These are phyloP conservation scores for Sula dactylatra DNA, from an alignment of 2,113 vertebrate species.

Conservation along the genomic window DNA sequence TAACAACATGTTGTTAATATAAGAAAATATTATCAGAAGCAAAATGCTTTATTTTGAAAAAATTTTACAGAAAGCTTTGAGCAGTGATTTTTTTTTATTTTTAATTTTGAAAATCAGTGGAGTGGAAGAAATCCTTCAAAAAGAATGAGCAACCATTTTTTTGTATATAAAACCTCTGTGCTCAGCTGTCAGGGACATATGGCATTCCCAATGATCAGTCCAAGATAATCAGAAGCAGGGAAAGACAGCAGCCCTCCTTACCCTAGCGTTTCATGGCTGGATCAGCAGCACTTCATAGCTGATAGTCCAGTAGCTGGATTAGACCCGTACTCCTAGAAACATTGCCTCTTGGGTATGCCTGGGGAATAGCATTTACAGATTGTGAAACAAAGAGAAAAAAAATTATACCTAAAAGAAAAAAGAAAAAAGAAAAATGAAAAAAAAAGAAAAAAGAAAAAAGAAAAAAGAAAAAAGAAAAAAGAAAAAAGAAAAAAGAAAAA, in stretches of 20 bases:
- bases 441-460: too few species aligned
- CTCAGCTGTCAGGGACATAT: background rate
- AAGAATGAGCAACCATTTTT: background rate
- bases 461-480: too few species aligned
- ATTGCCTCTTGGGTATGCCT: background rate
- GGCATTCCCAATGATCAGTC: background rate
- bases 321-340: background rate
- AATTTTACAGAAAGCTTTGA: background rate
- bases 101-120: background rate
- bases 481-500: too few species aligned
- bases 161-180: background rate
- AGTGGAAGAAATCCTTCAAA: background rate
- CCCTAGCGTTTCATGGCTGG: background rate
- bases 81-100: background rate
- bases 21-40: background rate
- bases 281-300: background rate
- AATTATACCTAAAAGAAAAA: background rate
- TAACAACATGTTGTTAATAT: background rate
- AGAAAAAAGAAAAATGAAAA: too few species aligned
- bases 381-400: background rate
- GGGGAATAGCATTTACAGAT: background rate
- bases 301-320: background rate
- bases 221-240: background rate
- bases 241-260: background rate
- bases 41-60: background rate